Evolutionary conservation across 2,797 vertebrate species (phyloP), one percentile per base, ranked within the genome.

Genomic region (Sebastes alutus): DNA sequence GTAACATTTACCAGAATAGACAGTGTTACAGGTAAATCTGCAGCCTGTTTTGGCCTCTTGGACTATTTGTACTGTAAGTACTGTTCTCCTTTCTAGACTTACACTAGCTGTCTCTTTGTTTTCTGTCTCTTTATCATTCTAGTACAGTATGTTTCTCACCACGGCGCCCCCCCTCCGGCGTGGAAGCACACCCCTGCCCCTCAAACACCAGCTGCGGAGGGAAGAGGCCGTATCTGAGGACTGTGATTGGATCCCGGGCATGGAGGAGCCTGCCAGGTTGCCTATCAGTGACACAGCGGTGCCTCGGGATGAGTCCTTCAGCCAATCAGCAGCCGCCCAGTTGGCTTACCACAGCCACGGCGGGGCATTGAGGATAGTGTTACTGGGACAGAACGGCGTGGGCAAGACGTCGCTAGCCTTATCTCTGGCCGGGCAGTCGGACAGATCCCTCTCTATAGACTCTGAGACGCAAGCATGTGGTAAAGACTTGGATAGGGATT

Each of bases 311-410:
- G 95, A 96, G 16, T 96, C 96, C 10, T 88, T 91, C 30, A 69
- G 86, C 30, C 95, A 94, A 62, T 85, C 83, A 4, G 80, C 80
- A 14, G 94, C 81, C 1, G 54, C 74, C 46, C 92, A 88, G 80
- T 25, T 87, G 8, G 84, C 84, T 66, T 95, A 93, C 91, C 93
- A 78, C 72, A 95, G 75, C 89, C 94, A 76, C 8, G 94, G 86
- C 20, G 94, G 96, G 12, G 95, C 94, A 1, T 77, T 96, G 74
- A 94, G 94, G 82, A 95, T 96, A 61, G 95, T 97, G 78, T 93
- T 98, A 30, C 88, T 98, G 79, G 97, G 97, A 49, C 97, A 98
- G 93, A 96, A 94, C 4, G 97, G 97, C 4, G 97, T 98, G 85
- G 97, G 97, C 77, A 98, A 98, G 90, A 97, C 96, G 0, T 96